These are phyloP conservation scores for Lepidotrigona ventralis DNA, from an alignment of 1,140 invertebrate genomes.

Conservation along the genomic window DNA sequence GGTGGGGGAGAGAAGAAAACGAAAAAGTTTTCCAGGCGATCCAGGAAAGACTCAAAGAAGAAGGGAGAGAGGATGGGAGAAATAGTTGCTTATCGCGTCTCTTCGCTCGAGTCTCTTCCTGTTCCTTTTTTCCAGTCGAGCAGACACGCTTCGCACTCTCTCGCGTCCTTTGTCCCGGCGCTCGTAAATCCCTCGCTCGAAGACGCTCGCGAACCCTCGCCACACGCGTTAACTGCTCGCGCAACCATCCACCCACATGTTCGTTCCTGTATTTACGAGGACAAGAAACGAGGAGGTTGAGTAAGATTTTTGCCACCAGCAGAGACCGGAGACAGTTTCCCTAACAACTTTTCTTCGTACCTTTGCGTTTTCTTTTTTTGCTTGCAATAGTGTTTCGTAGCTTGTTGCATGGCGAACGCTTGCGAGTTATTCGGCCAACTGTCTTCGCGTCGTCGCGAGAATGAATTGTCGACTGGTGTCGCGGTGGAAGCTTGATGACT, in stretches of 20 bases:
- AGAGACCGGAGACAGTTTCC: too few species aligned
- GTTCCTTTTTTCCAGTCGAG: conserved; percentile 38
- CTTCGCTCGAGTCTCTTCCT: background rate
- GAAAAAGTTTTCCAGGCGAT: conserved; percentile 37
- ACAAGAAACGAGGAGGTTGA: background rate
- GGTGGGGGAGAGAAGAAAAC: conserved; percentile 7
- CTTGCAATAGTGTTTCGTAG: too few species aligned
- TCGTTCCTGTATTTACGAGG: conserved; percentile 44
- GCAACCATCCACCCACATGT: conserved; percentile 34
- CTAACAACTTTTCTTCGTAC: background rate
- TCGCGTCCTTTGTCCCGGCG: conserved; percentile 45
- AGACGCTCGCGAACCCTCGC: background rate
- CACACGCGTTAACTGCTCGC: conserved; percentile 37
- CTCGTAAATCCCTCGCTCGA: conserved; percentile 47
- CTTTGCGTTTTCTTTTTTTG: background rate
- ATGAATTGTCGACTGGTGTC: background rate
- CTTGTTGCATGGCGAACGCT: background rate
- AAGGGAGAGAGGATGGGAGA: conserved; percentile 15
- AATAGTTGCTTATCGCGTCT: conserved; percentile 46
- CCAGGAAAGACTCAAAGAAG: background rate
- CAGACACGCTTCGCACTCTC: conserved; percentile 5
- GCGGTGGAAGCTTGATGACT: background rate
- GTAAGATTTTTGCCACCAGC: conserved; percentile 11
- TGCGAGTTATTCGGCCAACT: background rate
- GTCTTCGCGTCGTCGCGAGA: background rate